Percentiles rank a stretch among this genome's conserved stretches.
These are phyloP conservation scores for Alloplasta piceator DNA, from an alignment of 2,888 invertebrate genomes.

Conservation along the genomic window DNA sequence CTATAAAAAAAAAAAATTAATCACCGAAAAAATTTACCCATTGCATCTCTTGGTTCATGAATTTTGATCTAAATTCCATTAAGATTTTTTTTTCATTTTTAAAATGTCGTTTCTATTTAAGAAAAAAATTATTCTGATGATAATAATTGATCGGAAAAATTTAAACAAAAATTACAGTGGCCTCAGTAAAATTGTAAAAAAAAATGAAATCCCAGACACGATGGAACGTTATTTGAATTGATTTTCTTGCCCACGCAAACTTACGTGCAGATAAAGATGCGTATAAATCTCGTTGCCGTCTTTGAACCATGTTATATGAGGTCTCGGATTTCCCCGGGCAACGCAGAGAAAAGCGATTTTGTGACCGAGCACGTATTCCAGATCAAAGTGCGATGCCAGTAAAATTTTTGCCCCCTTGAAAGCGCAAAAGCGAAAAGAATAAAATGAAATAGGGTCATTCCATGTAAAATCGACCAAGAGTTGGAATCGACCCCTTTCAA, in stretches of 20 bases:
- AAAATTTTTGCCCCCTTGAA: constrained; percentile 95
- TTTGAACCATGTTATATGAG: constrained; percentile 98
- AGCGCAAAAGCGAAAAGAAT: constrained; percentile 8
- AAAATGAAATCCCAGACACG: no score
- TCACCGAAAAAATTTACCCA: no score
- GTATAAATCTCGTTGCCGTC: constrained; percentile 96
- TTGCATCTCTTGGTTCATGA: no score
- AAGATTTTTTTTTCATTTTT: no score
- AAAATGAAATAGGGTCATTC: no score
- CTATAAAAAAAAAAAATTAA: no score
- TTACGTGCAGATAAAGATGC: constrained; percentile 94
- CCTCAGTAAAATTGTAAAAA: neutral
- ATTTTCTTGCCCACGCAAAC: constrained; percentile 75
- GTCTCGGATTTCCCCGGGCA: constrained; percentile 94
- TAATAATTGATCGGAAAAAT: neutral
- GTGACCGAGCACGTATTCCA: constrained; percentile 96
- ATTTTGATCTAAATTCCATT: no score
- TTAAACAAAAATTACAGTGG: neutral
- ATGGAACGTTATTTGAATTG: no score
- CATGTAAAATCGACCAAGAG: no score
- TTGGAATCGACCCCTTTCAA: no score
- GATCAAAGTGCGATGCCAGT: constrained; percentile 95
- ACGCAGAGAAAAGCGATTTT: constrained; percentile 97
- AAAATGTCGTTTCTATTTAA: neutral
- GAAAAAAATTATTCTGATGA: neutral